These are phyloP conservation scores for Ectropis grisescens DNA, from an alignment of 1,140 invertebrate species.

Conservation along the genomic window DNA sequence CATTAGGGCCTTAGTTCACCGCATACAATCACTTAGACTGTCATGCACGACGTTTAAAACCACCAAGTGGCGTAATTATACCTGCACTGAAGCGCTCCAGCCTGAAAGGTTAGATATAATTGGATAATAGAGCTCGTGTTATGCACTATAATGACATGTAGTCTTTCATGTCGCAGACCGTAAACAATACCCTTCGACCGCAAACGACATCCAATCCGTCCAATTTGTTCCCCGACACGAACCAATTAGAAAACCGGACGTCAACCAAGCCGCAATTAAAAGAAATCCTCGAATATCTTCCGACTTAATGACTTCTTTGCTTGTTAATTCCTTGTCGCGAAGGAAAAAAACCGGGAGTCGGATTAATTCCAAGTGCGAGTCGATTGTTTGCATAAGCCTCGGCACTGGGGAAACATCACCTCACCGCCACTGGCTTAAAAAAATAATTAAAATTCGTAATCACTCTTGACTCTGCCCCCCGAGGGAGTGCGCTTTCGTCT, in stretches of 20 bases:
- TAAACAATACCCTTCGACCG: constrained; percentile 3
- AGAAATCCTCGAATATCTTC: constrained; percentile 64
- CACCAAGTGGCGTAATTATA: constrained; percentile 40
- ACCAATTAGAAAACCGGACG: constrained; percentile 63
- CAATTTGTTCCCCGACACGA: constrained; percentile 46
- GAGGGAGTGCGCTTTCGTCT: constrained; percentile 33
- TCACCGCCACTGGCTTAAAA: constrained; percentile 66
- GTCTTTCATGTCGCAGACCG: constrained; percentile 17
- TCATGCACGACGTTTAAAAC: constrained; percentile 45
- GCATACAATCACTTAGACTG: constrained; percentile 58
- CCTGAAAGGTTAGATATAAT: constrained; percentile 64
- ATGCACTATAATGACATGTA: constrained; percentile 33
- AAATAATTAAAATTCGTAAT: constrained; percentile 71
- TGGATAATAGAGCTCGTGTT: constrained; percentile 42
- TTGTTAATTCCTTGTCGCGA: constrained; percentile 68
- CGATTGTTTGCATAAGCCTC: constrained; percentile 68
- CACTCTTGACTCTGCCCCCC: constrained; percentile 61
- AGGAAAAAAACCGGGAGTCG: constrained; percentile 59
- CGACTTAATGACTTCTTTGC: constrained; percentile 68
- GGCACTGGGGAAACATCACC: constrained; percentile 62
- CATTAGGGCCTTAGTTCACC: constrained; percentile 32
- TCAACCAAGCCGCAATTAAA: constrained; percentile 65
- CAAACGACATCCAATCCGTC: constrained; percentile 37
- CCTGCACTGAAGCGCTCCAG: constrained; percentile 27
- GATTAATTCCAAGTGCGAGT: constrained; percentile 68